A percentile compares a stretch with the other conserved stretches of the same genome.
These are phyloP conservation scores for Phocoena phocoena DNA, from an alignment of 2,113 vertebrate species.

Conservation along the genomic window DNA sequence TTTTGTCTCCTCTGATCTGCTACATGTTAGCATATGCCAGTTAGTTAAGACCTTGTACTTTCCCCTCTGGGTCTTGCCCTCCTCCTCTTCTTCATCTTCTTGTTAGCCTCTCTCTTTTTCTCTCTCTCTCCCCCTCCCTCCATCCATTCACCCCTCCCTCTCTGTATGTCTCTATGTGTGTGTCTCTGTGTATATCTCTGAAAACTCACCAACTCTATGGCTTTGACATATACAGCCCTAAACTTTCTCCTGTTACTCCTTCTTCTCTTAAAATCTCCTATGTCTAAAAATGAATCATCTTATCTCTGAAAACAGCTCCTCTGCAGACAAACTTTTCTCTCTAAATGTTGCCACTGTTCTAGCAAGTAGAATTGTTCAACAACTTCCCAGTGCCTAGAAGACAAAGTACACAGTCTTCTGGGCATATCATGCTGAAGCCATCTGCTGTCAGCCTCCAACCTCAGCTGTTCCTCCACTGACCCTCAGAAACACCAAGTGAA, in stretches of 20 bases:
- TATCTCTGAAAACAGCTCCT: neutral
- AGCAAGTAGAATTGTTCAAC: neutral
- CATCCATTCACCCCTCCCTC: neutral
- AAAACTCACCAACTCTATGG: neutral
- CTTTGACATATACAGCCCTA: neutral
- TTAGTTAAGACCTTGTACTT: neutral
- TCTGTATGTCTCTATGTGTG: neutral
- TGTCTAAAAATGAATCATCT: neutral
- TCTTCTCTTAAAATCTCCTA: neutral
- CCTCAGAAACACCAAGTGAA: neutral
- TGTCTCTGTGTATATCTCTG: neutral
- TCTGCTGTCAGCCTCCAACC: neutral
- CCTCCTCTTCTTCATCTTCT: neutral
- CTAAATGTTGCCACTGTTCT: neutral
- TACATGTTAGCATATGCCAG: neutral
- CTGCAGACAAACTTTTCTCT: neutral
- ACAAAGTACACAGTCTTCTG: neutral
- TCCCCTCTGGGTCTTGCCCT: neutral
- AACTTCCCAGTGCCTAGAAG: neutral
- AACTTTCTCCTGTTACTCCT: neutral
- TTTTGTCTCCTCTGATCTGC: neutral
- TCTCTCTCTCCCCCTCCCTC: too few relatives aligned
- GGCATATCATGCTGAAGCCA: neutral
- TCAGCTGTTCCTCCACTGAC: accelerated
- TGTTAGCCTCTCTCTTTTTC: neutral